Percentiles rank a stretch among this genome's conserved stretches.
Conservation (phyloP, 2,797 vertebrate genomes). For the Arnoldichthys spilopterus region DNA sequence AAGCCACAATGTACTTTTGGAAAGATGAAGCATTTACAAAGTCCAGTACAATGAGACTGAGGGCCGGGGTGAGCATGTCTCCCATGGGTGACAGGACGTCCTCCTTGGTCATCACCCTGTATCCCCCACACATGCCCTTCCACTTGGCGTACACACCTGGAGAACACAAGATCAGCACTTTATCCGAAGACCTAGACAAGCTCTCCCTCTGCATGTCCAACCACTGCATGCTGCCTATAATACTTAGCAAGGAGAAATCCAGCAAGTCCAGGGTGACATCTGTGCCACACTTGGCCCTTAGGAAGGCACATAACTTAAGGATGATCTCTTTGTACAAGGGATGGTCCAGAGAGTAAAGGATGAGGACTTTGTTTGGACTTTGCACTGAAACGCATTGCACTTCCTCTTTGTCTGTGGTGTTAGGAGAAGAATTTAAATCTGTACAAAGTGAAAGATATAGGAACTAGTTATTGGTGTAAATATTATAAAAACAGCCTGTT, state of each 20-base stretch:
- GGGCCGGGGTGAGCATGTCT: constrained; percentile 89
- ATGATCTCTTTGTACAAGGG: constrained; percentile 86
- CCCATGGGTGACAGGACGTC: constrained; percentile 79
- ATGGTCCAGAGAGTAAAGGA: constrained; percentile 93
- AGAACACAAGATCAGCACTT: constrained; percentile 92
- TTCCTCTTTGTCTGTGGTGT: constrained; percentile 2
- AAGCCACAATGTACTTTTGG: constrained; percentile 90
- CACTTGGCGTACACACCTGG: constrained; percentile 90
- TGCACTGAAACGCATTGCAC: constrained; percentile 33
- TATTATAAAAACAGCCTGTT: neutral
- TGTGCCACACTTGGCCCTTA: constrained; percentile 83
- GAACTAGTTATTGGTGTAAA: neutral
- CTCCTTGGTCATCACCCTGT: constrained; percentile 77
- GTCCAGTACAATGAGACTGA: constrained; percentile 86
- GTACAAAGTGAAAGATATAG: constrained; percentile 11
- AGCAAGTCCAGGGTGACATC: constrained; percentile 90
- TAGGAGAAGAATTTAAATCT: constrained; percentile 21
- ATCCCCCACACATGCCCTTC: constrained; percentile 87
- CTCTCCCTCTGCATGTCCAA: constrained; percentile 85
- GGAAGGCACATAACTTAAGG: constrained; percentile 88
- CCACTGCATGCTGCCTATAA: constrained; percentile 86
- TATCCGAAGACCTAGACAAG: constrained; percentile 82
- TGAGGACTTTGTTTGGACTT: constrained; percentile 79
- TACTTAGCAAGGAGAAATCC: constrained; percentile 81
- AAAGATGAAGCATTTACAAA: constrained; percentile 84